phyloP scores from a whole-genome alignment of 2,797 vertebrate species.

The Coluber constrictor region DNA sequence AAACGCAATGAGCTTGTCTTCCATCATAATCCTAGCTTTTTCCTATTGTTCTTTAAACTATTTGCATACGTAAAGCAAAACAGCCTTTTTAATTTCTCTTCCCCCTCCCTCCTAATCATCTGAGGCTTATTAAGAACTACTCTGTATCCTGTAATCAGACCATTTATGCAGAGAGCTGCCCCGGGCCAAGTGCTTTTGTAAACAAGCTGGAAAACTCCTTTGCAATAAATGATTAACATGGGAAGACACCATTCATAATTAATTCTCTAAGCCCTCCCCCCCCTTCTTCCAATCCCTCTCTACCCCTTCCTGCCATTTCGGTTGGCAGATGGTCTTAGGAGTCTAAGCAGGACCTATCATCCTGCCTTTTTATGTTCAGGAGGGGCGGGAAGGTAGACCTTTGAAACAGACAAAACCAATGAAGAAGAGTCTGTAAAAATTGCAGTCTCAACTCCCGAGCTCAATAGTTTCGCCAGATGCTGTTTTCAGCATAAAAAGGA shows the following conservation, averaged over 20 bases:
- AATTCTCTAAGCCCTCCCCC: slow-evolving; percentile 53
- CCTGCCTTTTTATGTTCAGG: slow-evolving; percentile 58
- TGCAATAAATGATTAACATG: slow-evolving; percentile 80
- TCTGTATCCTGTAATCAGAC: slow-evolving; percentile 95
- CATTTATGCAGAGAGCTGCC: slow-evolving; percentile 83
- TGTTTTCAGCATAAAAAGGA: not conserved
- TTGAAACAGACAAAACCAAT: slow-evolving; percentile 26
- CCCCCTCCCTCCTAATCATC: slow-evolving; percentile 89
- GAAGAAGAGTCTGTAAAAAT: slow-evolving; percentile 30
- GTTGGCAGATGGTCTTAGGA: slow-evolving; percentile 73
- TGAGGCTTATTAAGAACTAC: slow-evolving; percentile 78
- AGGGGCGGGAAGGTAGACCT: slow-evolving; percentile 33
- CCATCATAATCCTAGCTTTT: slow-evolving; percentile 66
- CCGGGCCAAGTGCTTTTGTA: slow-evolving; percentile 75
- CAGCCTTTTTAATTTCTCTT: slow-evolving; percentile 79
- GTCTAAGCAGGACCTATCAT: slow-evolving; percentile 65
- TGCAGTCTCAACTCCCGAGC: not conserved
- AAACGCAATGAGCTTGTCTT: slow-evolving; percentile 65
- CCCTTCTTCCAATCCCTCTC: slow-evolving; percentile 27
- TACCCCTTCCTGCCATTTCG: slow-evolving; percentile 61
- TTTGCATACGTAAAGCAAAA: slow-evolving; percentile 94
- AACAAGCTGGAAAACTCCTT: slow-evolving; percentile 85
- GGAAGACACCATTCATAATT: slow-evolving; percentile 78
- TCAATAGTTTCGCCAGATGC: slow-evolving; percentile 13
- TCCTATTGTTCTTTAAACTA: slow-evolving; percentile 76